Evolutionary conservation across 2,888 invertebrate genomes (phyloP), one percentile per base, ranked within the genome.

Genomic region (Cataglyphis livida): DNA sequence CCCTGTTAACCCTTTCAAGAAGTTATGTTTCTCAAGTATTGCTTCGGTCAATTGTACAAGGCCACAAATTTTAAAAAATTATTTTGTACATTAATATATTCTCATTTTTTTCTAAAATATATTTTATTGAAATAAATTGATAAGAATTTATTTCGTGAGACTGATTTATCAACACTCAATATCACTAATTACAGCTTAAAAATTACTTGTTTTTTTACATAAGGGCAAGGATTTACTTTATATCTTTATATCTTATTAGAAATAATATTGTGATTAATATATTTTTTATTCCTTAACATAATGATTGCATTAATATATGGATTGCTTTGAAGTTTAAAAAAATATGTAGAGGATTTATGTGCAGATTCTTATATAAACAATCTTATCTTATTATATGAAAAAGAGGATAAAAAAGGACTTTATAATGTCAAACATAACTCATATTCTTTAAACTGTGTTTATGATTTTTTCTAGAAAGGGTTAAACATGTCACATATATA

Each of bases 1-100:
- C 66, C 18, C 21, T 51, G 70, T 35, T 70, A 70, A 70, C 51
- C 70, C 70, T 70, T 70, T 70, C 70, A 35, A 54, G 70, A n/a
- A 70, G 32, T 70, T 70, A 54, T 21, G 12, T 70, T 32, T 70
- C 51, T 70, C 28, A 35, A 51, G 18, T 51, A 54, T 70, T 70
- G 70, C 32, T 70, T 68, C 28, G 51, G 12, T 68, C 48, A 28
- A 28, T 25, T n/a, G 35, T 68, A 68, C n/a, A 68, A 68, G 70
- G 28, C 28, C 44, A 51, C 51, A 66, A 48, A 48, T 25, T 41
- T 65, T 15, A 18, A 35, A 44, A n/a, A 54, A 70, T 54, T 48
- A 35, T 35, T 57, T 57, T 57, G 51, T 51, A 51, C 51, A 51
- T 51, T 51, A n/a, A 12, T 57, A 57, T 65, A 15, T 65, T 18